Evolutionary conservation across 2,113 vertebrate species (phyloP).

Genomic region (Oreochromis aureus): DNA sequence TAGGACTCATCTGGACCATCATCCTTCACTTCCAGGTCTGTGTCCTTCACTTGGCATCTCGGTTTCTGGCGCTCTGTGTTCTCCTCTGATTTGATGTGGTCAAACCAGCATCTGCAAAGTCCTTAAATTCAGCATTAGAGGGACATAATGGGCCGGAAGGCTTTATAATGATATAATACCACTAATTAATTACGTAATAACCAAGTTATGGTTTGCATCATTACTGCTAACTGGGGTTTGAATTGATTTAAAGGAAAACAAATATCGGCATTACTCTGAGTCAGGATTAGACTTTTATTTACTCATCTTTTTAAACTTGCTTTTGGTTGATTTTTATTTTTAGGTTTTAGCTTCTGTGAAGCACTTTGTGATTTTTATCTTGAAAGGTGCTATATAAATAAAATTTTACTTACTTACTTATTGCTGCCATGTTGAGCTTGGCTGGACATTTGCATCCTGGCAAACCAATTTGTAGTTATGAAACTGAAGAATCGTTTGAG

Average conservation of each 20-base stretch:
- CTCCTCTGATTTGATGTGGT: not conserved
- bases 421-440: not conserved
- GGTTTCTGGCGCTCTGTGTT: not conserved
- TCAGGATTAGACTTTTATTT: not conserved
- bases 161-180: not conserved
- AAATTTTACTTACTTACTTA: no score
- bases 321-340: no score
- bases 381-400: no score
- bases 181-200: not conserved
- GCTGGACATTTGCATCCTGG: not conserved
- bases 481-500: not conserved
- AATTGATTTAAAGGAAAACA: not conserved
- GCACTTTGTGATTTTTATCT: no score
- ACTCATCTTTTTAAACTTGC: no score
- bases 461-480: not conserved
- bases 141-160: not conserved
- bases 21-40: slow-evolving; percentile 98
- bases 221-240: not conserved
- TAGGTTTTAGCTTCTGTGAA: no score
- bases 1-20: slow-evolving; percentile 98
- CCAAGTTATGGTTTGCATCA: not conserved
- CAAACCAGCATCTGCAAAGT: not conserved
- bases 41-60: not conserved
- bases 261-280: not conserved
- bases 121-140: not conserved